These are phyloP conservation scores for Acanthopleura granulata DNA, from an alignment of 2,888 invertebrate species.

Conservation along the genomic window DNA sequence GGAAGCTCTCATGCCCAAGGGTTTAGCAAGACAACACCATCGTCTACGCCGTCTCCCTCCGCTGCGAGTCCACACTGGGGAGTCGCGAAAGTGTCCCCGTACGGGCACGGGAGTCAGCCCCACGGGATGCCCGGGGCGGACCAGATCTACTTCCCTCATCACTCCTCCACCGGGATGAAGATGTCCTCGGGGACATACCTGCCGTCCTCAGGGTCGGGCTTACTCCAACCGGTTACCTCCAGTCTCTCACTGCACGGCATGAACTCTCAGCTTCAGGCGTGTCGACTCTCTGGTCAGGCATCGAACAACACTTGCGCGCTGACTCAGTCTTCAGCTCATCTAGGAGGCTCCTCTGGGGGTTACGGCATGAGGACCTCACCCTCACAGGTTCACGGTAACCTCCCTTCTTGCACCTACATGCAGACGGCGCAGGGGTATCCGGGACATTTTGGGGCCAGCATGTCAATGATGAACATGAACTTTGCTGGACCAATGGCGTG, in stretches of 20 bases:
- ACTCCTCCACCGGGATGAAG: conserved; percentile 45
- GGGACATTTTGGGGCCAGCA: conserved; percentile 55
- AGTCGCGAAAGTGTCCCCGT: conserved; percentile 37
- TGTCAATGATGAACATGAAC: conserved; percentile 66
- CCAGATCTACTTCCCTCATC: conserved; percentile 61
- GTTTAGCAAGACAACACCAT: conserved; percentile 24
- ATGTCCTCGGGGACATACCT: conserved; percentile 42
- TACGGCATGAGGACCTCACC: conserved; percentile 50
- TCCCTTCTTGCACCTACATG: conserved; percentile 65
- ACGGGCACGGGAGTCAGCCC: conserved; percentile 40
- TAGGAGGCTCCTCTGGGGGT: conserved; percentile 44
- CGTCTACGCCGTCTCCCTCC: conserved; percentile 28
- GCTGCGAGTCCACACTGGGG: conserved; percentile 33
- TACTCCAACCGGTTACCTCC: conserved; percentile 45
- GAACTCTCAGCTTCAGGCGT: conserved; percentile 14
- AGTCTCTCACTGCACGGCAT: conserved; percentile 39
- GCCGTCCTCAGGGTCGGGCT: conserved; percentile 41
- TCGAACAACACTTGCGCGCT: conserved; percentile 49
- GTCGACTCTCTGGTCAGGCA: conserved; percentile 41
- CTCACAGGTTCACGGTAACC: conserved; percentile 46
- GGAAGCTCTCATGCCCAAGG: conserved; percentile 27
- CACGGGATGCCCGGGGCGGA: conserved; percentile 38
- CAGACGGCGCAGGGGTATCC: conserved; percentile 61
- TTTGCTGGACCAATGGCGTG: conserved; percentile 62
- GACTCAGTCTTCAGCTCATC: conserved; percentile 41